Evolutionary conservation across 1,140 invertebrate species (phyloP).

Genomic region (Trichogramma pretiosum): DNA sequence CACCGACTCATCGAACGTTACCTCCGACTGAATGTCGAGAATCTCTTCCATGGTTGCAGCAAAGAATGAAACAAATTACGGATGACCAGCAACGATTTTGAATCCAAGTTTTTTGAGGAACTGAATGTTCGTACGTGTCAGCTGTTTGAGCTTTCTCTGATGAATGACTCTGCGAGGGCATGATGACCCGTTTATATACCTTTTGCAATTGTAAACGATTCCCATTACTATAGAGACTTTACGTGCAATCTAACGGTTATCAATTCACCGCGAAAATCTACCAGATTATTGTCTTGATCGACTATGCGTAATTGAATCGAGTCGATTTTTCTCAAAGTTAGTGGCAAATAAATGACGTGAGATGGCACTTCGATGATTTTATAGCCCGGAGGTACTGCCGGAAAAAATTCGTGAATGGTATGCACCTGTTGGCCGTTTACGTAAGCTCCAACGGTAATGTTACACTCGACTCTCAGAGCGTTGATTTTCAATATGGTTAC

Average conservation of each 20-base stretch:
- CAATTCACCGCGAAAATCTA: slow-evolving; percentile 19
- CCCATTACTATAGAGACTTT: slow-evolving; percentile 10
- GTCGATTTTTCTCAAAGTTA: slow-evolving; percentile 10
- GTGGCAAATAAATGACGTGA: slow-evolving; percentile 18
- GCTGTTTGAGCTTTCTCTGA: slow-evolving; percentile 3
- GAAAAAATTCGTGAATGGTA: slow-evolving; percentile 18
- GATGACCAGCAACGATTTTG: neutral
- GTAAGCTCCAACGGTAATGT: slow-evolving; percentile 18
- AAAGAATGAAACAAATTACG: neutral
- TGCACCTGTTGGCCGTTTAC: slow-evolving; percentile 15
- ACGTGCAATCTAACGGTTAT: slow-evolving; percentile 25
- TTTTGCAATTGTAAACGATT: neutral
- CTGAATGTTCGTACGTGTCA: slow-evolving; percentile 17
- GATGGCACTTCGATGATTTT: slow-evolving; percentile 26
- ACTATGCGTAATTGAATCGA: slow-evolving; percentile 14
- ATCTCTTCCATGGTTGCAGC: neutral
- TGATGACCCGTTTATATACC: neutral
- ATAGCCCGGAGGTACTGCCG: slow-evolving; percentile 26
- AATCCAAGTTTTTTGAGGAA: slow-evolving; percentile 21
- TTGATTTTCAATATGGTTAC: slow-evolving; percentile 22
- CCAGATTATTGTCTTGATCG: slow-evolving; percentile 19
- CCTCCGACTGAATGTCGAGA: neutral
- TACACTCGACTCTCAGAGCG: slow-evolving; percentile 20
- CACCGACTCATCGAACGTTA: slow-evolving; percentile 25
- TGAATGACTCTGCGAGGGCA: slow-evolving; percentile 14